Base-by-base conservation (phyloP, 2,797 vertebrate genomes). In the Anas acuta region DNA sequence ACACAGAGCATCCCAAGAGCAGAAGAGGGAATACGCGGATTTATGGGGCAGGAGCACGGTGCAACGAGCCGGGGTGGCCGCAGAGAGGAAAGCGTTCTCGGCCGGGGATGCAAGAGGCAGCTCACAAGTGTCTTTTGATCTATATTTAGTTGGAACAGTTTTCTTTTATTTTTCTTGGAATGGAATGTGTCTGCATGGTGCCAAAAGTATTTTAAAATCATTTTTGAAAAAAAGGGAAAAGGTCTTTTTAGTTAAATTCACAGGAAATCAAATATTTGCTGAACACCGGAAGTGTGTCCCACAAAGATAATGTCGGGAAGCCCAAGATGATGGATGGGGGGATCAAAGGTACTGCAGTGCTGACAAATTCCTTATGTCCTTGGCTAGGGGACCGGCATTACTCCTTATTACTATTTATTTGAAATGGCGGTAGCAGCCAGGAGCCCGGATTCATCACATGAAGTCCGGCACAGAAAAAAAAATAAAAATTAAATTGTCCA, bases 201-300 rank as follows among this genome's bases (percentile, higher is more conserved):
- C 93, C 92, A 91, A 37, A 69, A 47, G n/a, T 58, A 62, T 49
- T 88, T 82, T 70, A 79, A 91, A 90, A 79, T 90, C 13, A 37
- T 71, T 60, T 19, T 19, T 64, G 14, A 3, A 78, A 56, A 14
- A 14, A 26, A 3, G 53, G 86, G 25, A 20, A 74, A 80, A 64
- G 19, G 62, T 26, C 67, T 96, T 96, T 94, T 96, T 41, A 96
- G 96, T 92, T 90, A 74, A 75, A 95, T 94, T 87, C 77, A 82
- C 94, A 97, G 95, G 97, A 97, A 97, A 97, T 96, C 76, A 96
- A 96, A 91, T 93, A 93, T 92, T 90, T 97, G 96, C 91, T 65
- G 84, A 37, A 51, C n/a, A 49, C 91, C 93, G 96, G 96, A 98
- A 97, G 95, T 57, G 14, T 96, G 94, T 72, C 93, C 91, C 69